These are phyloP conservation scores for Tiliacea aurago DNA, from an alignment of 2,888 invertebrate genomes.

Conservation along the genomic window DNA sequence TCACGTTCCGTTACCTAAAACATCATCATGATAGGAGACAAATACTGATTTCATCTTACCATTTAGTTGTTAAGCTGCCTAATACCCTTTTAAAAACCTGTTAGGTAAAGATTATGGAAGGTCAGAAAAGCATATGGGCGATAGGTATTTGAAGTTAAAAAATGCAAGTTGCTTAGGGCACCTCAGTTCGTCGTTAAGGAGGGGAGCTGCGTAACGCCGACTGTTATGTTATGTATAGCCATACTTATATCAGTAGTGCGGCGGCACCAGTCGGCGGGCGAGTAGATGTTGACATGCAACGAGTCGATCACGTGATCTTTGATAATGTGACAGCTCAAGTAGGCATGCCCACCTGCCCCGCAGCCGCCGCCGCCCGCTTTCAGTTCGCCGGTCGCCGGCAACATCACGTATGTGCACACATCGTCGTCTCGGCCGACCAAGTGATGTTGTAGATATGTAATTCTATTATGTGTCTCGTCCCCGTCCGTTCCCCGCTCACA, in stretches of 20 bases:
- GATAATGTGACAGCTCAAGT: slow-evolving; percentile 78
- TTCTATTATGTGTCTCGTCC: slow-evolving; percentile 89
- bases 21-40: slow-evolving; percentile 8
- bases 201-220: slow-evolving; percentile 46
- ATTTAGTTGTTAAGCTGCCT: not conserved
- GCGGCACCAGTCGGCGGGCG: slow-evolving; percentile 59
- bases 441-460: slow-evolving; percentile 87
- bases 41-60: slow-evolving; percentile 3
- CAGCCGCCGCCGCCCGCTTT: slow-evolving; percentile 69
- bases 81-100: not conserved
- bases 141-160: slow-evolving; percentile 27
- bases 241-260: slow-evolving; percentile 59
- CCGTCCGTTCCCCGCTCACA: slow-evolving; percentile 82
- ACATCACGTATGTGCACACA: slow-evolving; percentile 72
- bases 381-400: slow-evolving; percentile 72
- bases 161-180: slow-evolving; percentile 14
- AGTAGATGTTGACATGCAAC: slow-evolving; percentile 71
- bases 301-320: slow-evolving; percentile 78
- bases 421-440: slow-evolving; percentile 83
- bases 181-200: slow-evolving; percentile 24
- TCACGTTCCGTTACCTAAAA: slow-evolving; percentile 25
- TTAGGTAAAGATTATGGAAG: not conserved
- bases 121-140: not conserved
- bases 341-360: slow-evolving; percentile 79
- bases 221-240: slow-evolving; percentile 39